phyloP scores from a whole-genome alignment of 2,113 vertebrate genomes.

The Rattus rattus region DNA sequence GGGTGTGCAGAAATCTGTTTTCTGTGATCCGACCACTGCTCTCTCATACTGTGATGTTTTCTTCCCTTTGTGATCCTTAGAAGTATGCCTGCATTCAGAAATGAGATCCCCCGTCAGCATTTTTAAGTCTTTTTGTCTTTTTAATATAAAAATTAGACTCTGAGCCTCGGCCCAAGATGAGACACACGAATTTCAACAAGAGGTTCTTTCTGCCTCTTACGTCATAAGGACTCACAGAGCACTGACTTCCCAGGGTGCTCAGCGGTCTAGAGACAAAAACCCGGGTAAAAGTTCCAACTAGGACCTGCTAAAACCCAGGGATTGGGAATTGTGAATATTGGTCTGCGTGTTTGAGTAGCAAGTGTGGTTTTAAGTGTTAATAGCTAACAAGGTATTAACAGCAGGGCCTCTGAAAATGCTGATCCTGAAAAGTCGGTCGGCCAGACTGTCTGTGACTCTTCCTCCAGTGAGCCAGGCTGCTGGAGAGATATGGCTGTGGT shows the following conservation, averaged over 20 bases:
- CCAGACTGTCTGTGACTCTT: not conserved
- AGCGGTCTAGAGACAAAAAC: not conserved
- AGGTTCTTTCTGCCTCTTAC: constrained; percentile 69
- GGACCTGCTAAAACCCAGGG: not conserved
- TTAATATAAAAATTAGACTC: not conserved
- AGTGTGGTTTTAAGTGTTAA: constrained; percentile 1
- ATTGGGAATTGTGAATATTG: not conserved
- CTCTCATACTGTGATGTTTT: not conserved
- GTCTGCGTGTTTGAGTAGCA: not conserved
- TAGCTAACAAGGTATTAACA: not conserved
- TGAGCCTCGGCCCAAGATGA: not conserved
- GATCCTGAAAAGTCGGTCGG: not conserved
- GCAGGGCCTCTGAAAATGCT: not conserved
- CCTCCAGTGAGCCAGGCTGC: not conserved
- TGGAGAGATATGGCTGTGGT: not conserved
- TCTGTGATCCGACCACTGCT: not conserved
- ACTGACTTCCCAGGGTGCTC: not conserved
- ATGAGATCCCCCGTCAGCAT: constrained; percentile 43
- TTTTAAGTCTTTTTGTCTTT: constrained; percentile 5
- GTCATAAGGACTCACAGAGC: constrained; percentile 20
- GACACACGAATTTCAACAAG: not conserved
- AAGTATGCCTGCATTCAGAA: not conserved
- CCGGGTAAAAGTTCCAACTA: not conserved
- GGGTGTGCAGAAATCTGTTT: not conserved
- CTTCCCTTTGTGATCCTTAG: constrained; percentile 45